Evolutionary conservation across 2,797 vertebrate species (phyloP), one percentile per base, ranked within the genome.

Genomic region (Crocodylus rhombifer): DNA sequence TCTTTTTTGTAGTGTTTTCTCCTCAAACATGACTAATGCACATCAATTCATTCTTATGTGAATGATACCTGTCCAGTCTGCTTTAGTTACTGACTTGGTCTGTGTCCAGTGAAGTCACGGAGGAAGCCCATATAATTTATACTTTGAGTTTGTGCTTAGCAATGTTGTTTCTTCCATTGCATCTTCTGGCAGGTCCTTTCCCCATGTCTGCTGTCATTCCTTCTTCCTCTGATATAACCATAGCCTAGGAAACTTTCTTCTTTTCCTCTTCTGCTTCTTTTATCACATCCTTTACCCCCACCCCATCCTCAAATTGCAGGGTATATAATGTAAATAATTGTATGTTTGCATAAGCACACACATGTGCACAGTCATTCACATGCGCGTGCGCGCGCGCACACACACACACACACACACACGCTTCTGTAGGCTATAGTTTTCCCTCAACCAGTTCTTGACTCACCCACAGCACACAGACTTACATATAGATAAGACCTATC

Each of bases 1-100:
- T 90, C 5, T 10, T 78, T 10, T 87, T 33, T 88, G 14, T 73
- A 91, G 93, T 93, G 63, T 92, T 94, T 51, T 51, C 42, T 51
- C 88, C 77, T 86, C 14, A 77, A 80, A 80, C 62, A n/a, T 83
- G 51, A 62, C 94, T 88, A 87, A 87, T 85, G 51, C 58, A 91
- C 33, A 36, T 18, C 86, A 86, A 80, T 56, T 18, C 55, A 76
- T 57, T 85, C 64, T 93, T 16, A 1, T 33, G 23, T 73, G 30
- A n/a, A 60, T 80, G 75, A 87, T 14, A 89, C 12, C 74, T 84
- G 36, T 26, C 57, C 21, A 84, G 73, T 58, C 20, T 57, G 26
- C 23, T 82, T 95, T 18, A 92, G 74, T 60, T 63, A 56, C 25
- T 82, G 73, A 85, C 64, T 42, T 69, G 4, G 63, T 7, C 15